Evolutionary conservation across 2,888 invertebrate species (phyloP).

Genomic region (Drosophila kanekoi): DNA sequence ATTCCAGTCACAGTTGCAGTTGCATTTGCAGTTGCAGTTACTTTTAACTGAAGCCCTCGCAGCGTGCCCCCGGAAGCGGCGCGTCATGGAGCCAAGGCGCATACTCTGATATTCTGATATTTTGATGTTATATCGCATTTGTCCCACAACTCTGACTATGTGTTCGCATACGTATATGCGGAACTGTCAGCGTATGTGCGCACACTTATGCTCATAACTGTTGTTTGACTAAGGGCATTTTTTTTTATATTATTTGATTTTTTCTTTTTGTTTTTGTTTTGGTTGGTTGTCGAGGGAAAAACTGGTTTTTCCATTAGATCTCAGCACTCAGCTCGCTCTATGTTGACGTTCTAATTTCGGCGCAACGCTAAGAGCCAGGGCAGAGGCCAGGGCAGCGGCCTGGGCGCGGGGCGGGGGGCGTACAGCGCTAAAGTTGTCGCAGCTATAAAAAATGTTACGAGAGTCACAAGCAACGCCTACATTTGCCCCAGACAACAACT

Average conservation of each 20-base stretch:
- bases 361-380: conserved; percentile 35
- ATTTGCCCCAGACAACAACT: conserved; percentile 34
- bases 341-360: conserved; percentile 62
- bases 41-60: conserved; percentile 21
- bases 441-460: conserved; percentile 44
- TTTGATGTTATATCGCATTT: conserved; percentile 52
- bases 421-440: conserved; percentile 31
- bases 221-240: conserved; percentile 53
- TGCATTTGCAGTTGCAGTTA: conserved; percentile 16
- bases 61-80: conserved; percentile 48
- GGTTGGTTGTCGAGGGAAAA: conserved; percentile 22
- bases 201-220: conserved; percentile 47
- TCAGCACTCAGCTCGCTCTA: conserved; percentile 35
- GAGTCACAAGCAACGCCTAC: conserved; percentile 59
- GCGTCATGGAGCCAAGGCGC: conserved; percentile 23
- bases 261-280: conserved; percentile 13
- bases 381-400: background rate
- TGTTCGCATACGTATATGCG: conserved; percentile 13
- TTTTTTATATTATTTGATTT: conserved; percentile 12
- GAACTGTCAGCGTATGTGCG: conserved; percentile 5
- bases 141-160: conserved; percentile 11
- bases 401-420: background rate
- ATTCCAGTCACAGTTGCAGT: conserved; percentile 6
- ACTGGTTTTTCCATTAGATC: conserved; percentile 55
- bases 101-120: conserved; percentile 32